Conservation (phyloP, 2,113 vertebrate genomes). For the Pelecanoides urinatrix region DNA sequence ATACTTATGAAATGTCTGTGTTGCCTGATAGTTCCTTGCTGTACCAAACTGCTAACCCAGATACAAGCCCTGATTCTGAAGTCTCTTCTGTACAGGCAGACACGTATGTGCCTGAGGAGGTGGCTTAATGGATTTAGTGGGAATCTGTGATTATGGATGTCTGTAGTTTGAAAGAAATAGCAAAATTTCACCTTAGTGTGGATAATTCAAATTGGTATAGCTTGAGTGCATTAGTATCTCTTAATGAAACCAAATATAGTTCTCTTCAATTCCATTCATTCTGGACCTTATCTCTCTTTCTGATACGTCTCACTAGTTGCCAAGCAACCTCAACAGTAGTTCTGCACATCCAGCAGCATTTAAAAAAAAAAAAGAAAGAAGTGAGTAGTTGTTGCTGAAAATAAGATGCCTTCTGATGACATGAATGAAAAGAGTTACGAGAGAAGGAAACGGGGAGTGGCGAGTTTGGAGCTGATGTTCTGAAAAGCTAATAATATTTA, state of each 20-base stretch:
- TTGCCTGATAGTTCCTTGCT: background rate
- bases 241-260: slow-evolving; percentile 24
- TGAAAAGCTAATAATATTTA: slow-evolving; percentile 15
- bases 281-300: slow-evolving; percentile 37
- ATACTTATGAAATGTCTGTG: background rate
- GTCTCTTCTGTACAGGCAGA: background rate
- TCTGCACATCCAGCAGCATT: slow-evolving; percentile 42
- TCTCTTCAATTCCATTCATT: slow-evolving; percentile 42
- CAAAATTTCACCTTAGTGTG: background rate
- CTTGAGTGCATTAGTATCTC: slow-evolving; percentile 1
- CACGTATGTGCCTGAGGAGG: background rate
- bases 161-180: background rate
- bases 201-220: background rate
- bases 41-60: background rate
- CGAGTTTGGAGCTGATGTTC: background rate
- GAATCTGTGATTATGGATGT: background rate
- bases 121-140: background rate
- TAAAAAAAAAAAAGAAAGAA: background rate
- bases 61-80: background rate
- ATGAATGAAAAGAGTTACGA: slow-evolving; percentile 27
- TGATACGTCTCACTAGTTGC: slow-evolving; percentile 32
- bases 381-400: slow-evolving; percentile 44
- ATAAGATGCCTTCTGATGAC: slow-evolving; percentile 47
- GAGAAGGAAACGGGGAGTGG: background rate
- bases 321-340: slow-evolving; percentile 48